Evolutionary conservation across 2,888 invertebrate genomes (phyloP), one percentile per base, ranked within the genome.

Genomic region (Idaea dimidiata): DNA sequence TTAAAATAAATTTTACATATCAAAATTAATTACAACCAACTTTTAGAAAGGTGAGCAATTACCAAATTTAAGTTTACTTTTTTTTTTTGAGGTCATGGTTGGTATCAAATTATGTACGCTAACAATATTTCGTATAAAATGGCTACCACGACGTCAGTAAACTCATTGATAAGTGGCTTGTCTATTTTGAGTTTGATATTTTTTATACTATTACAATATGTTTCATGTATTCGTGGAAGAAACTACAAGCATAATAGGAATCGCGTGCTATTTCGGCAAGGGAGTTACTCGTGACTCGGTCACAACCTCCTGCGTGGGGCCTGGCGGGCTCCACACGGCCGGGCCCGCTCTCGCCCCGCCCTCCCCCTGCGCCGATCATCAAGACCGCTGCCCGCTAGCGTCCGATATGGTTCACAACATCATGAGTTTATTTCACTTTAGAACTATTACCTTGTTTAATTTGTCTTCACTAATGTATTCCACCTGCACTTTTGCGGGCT

Each of bases 301-400:
- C 94, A 93, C 94, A 94, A 93, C 93, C 93, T 91, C 92, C 90
- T 86, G 90, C 90, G 92, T 89, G 90, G 89, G 91, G 91, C 91
- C 89, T 90, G 90, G 79, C 88, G 90, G 90, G 93, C 93, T 93
- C 93, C 93, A 93, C 93, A 89, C 91, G 88, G 88, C 87, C 84
- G 89, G 90, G 88, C 87, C 91, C 85, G 88, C 86, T 79, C 84
- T 89, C 84, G 92, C 92, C 91, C 93, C 91, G 92, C 93, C 93
- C 92, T 91, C 90, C 92, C 93, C 92, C 91, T 93, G 89, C 92
- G 82, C 85, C 86, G 82, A 77, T 80, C 75, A 86, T 88, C 84
- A 88, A 90, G 89, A 90, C 88, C 88, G 86, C 89, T 88, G 89
- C 89, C 89, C 88, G 90, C 85, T 88, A 74, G 91, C 91, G 90